These are phyloP conservation scores for Drosophila lacertosa DNA, from an alignment of 1,140 invertebrate species.

Conservation along the genomic window DNA sequence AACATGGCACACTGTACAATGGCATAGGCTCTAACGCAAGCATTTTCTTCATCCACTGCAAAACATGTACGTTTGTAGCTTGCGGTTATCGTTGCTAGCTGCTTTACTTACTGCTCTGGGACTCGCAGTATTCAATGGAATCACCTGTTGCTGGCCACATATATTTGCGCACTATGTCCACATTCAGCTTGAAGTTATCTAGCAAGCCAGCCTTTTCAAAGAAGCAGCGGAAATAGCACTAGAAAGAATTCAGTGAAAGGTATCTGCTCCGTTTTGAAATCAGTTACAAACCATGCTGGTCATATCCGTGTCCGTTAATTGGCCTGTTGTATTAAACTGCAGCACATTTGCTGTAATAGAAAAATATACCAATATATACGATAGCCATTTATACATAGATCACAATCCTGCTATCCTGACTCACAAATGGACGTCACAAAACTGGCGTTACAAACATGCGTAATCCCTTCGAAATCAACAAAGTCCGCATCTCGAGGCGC, in stretches of 20 bases:
- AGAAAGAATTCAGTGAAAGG: not conserved
- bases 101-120: conserved; percentile 60
- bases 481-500: conserved; percentile 37
- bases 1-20: conserved; percentile 69
- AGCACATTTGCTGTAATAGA: conserved; percentile 57
- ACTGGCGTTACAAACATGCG: conserved; percentile 64
- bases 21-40: conserved; percentile 65
- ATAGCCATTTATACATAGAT: not conserved
- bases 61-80: not conserved
- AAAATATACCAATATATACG: not conserved
- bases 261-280: not conserved
- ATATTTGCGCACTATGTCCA: conserved; percentile 57
- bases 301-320: conserved; percentile 64
- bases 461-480: conserved; percentile 64
- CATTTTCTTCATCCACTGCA: conserved; percentile 62
- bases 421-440: conserved; percentile 73
- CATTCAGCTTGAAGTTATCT: conserved; percentile 72
- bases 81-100: not conserved
- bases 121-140: conserved; percentile 68
- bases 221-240: conserved; percentile 79
- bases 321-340: conserved; percentile 69
- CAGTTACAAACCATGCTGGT: conserved; percentile 70
- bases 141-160: conserved; percentile 78
- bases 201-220: conserved; percentile 73
- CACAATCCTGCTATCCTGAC: conserved; percentile 7